phyloP scores from a whole-genome alignment of 2,113 vertebrate species.

The Etheostoma cragini region DNA sequence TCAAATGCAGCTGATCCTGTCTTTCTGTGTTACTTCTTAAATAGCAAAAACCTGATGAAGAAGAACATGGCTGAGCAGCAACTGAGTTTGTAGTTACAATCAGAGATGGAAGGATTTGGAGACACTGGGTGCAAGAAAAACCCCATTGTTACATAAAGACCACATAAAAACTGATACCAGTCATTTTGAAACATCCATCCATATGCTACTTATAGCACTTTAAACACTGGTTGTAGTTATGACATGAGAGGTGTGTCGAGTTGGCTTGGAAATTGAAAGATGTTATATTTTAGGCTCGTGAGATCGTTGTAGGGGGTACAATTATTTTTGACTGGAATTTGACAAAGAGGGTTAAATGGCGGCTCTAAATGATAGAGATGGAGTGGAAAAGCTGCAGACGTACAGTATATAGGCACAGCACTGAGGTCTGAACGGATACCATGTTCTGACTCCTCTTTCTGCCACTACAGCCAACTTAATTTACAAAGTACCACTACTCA shows the following conservation, averaged over 20 bases:
- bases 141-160: constrained; percentile 53
- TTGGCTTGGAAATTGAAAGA: constrained; percentile 57
- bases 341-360: constrained; percentile 53
- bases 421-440: constrained; percentile 37
- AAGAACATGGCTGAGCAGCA: not conserved
- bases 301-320: constrained; percentile 69
- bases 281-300: constrained; percentile 63
- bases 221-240: constrained; percentile 65
- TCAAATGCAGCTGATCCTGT: not conserved
- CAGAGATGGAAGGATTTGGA: constrained; percentile 3
- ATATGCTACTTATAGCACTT: constrained; percentile 55
- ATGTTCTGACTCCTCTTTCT: not conserved
- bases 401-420: constrained; percentile 32
- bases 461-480: constrained; percentile 4
- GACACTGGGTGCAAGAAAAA: constrained; percentile 22
- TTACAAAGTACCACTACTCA: constrained; percentile 6
- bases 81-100: not conserved
- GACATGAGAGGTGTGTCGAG: constrained; percentile 33
- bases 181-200: constrained; percentile 52
- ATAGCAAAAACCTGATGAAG: not conserved
- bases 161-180: constrained; percentile 54
- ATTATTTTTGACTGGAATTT: constrained; percentile 67
- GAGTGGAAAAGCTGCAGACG: constrained; percentile 52
- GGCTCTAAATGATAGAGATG: constrained; percentile 73
- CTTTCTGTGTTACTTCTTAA: not conserved